Base-by-base conservation (phyloP, 2,888 invertebrate species). In the Aporophyla lueneburgensis region DNA sequence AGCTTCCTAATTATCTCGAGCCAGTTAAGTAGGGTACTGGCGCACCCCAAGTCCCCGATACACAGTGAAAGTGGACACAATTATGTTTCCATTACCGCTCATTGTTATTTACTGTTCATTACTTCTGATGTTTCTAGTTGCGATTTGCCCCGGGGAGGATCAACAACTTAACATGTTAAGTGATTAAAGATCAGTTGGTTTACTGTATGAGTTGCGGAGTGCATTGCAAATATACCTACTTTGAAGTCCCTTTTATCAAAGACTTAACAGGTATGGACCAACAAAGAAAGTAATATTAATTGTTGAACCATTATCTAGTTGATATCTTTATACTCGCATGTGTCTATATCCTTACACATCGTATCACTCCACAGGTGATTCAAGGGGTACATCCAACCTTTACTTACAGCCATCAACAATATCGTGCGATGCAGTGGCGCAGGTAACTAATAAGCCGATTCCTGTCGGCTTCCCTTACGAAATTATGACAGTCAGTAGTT, bases 101-200 rank as follows among this genome's bases (percentile, higher is more conserved):
- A 56, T 81, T 81, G 76, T 81, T 81, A 70, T 74, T 85, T 85
- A 81, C 67, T 71, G 53, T 67, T 74, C 43, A 85, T 75, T 66
- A 77, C 66, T 49, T 56, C n/a, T 56, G 61, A 53, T 56, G 51
- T 58, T 71, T n/a, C 21, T 54, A 27, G 2, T 46, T 56, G 81
- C 53, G 24, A 33, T 58, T 19, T 3, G 12, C 46, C 40, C n/a
- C n/a, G 24, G 27, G 19, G 56, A 43, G 24, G 21, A 33, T 66
- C 58, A 66, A 14, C 6, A 49, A 27, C 53, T n/a, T 53, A 7
- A 71, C 10, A 16, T 46, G n/a, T 14, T 33, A 33, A 16, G 49
- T 33, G 71, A 59, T 24, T 53, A 51, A 2, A 68, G 6, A 33
- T 53, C 78, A 62, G 43, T 10, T 46, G 12, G 14, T 33, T 56